Conservation (phyloP, 2,797 vertebrate species). For the Vireo griseus region DNA sequence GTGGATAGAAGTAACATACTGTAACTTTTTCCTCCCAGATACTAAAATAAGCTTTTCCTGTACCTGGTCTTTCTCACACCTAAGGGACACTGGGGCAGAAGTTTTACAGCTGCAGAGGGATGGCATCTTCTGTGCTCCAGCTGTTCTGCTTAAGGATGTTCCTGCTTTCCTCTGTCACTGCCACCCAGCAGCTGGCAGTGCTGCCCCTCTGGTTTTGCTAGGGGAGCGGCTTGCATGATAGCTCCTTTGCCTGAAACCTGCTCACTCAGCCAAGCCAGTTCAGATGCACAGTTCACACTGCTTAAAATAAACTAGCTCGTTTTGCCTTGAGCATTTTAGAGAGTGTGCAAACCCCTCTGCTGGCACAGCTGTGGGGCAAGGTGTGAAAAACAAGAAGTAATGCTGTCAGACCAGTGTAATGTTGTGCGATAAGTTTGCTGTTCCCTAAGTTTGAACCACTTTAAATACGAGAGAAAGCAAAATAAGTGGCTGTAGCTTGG, state of each 20-base stretch:
- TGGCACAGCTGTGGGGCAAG: neutral
- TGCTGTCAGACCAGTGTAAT: rapidly evolving
- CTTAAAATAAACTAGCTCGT: neutral
- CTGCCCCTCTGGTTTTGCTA: neutral
- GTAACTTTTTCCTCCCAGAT: neutral
- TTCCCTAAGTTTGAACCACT: neutral
- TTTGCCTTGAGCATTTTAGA: neutral
- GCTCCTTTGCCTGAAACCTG: neutral
- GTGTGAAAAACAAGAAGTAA: neutral
- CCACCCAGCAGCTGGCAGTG: neutral
- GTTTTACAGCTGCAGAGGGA: neutral
- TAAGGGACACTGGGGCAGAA: neutral
- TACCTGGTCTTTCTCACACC: neutral
- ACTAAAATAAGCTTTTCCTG: neutral
- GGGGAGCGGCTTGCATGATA: neutral
- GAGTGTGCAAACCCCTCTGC: rapidly evolving
- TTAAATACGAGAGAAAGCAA: neutral
- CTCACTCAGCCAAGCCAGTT: neutral
- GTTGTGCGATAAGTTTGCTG: neutral
- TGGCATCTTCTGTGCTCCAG: neutral
- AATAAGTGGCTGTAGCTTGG: neutral
- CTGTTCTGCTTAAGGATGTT: neutral
- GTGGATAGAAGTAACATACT: neutral
- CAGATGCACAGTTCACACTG: neutral
- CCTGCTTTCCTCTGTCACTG: neutral